Conservation (phyloP, 1,140 invertebrate species). For the Dreissena polymorpha region DNA sequence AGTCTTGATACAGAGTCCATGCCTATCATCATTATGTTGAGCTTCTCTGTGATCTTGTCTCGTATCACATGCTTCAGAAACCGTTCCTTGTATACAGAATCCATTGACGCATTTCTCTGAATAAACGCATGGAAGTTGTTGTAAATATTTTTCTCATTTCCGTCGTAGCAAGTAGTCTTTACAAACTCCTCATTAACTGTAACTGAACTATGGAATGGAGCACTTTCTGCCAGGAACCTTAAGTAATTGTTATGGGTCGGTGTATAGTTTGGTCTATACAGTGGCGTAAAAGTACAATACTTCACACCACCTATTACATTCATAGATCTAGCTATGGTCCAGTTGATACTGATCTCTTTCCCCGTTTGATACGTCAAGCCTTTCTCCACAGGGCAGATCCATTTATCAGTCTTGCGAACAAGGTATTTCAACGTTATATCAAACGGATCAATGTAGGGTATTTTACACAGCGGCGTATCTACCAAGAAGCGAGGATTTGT, state of each 20-base stretch:
- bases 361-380: conserved; percentile 75
- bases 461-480: conserved; percentile 47
- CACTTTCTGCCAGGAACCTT: conserved; percentile 46
- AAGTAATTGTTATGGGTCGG: conserved; percentile 55
- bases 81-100: conserved; percentile 21
- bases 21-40: conserved; percentile 88
- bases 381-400: conserved; percentile 80
- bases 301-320: conserved; percentile 68
- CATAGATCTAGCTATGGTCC: conserved; percentile 52
- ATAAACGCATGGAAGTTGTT: conserved; percentile 79
- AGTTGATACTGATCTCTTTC: conserved; percentile 68
- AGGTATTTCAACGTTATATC: conserved; percentile 36
- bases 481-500: conserved; percentile 4
- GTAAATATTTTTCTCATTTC: conserved; percentile 70
- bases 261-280: conserved; percentile 64
- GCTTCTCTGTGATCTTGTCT: conserved; percentile 59
- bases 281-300: conserved; percentile 69
- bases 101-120: conserved; percentile 70
- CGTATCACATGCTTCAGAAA: conserved; percentile 72
- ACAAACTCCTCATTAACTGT: conserved; percentile 70
- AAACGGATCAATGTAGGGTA: conserved; percentile 47
- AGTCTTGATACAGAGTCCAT: conserved; percentile 92
- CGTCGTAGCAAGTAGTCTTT: conserved; percentile 70
- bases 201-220: conserved; percentile 52
- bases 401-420: conserved; percentile 31